These are phyloP conservation scores for Amia ocellicauda DNA, from an alignment of 2,113 vertebrate genomes.

Conservation along the genomic window DNA sequence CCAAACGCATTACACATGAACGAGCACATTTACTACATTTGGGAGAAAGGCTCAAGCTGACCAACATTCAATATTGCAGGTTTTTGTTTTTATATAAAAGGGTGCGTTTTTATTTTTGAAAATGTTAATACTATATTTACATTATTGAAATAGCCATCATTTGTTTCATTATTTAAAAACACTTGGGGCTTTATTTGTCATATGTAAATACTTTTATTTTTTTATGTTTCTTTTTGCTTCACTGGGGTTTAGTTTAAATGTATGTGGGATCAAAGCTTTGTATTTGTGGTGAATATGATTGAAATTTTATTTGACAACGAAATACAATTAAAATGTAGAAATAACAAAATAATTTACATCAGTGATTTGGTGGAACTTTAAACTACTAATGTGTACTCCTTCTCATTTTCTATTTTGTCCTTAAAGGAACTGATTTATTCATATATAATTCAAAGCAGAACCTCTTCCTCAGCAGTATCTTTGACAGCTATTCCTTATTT, in stretches of 20 bases:
- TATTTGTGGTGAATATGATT: neutral
- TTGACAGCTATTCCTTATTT: conserved; percentile 10
- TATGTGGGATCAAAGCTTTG: conserved; percentile 58
- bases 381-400: neutral
- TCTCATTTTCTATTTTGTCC: conserved; percentile 4
- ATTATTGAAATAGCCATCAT: no score
- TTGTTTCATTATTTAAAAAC: no score
- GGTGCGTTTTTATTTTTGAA: no score
- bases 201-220: neutral
- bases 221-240: conserved; percentile 35
- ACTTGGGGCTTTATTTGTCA: no score
- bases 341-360: neutral
- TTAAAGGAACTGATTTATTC: neutral
- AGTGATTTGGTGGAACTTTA: conserved; percentile 7
- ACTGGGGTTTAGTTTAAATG: conserved; percentile 47
- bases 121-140: no score
- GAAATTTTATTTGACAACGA: neutral
- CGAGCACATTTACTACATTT: neutral
- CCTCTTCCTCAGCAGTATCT: neutral
- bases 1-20: conserved; percentile 9
- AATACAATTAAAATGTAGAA: neutral
- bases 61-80: no score
- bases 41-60: no score
- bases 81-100: no score
- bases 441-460: conserved; percentile 1